Evolutionary conservation across 2,113 vertebrate species (phyloP).

Genomic region (Dipodomys ordii): DNA sequence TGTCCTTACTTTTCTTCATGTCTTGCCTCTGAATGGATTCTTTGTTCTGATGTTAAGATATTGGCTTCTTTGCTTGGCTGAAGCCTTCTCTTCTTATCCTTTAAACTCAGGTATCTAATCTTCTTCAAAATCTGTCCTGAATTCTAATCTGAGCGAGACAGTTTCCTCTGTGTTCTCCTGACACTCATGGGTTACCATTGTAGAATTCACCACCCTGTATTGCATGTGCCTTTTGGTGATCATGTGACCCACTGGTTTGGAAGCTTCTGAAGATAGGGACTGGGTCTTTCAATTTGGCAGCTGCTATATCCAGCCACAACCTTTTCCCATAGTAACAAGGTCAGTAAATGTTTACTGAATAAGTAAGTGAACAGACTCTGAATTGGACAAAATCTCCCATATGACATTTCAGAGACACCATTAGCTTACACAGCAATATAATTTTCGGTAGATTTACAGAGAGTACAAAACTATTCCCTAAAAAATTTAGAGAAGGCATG

Average conservation of each 20-base stretch:
- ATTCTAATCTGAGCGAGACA: no score
- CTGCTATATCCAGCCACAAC: background rate
- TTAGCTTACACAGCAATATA: background rate
- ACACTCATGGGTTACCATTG: background rate
- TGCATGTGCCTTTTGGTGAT: background rate
- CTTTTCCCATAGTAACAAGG: background rate
- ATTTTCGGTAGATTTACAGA: background rate
- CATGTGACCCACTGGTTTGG: background rate
- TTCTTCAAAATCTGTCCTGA: background rate
- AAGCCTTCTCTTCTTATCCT: background rate
- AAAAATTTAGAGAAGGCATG: background rate
- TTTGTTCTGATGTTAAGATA: background rate
- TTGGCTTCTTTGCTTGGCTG: background rate
- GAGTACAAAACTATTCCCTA: background rate
- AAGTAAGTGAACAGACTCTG: background rate
- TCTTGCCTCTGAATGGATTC: background rate
- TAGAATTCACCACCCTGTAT: fast-evolving
- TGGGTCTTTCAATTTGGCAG: background rate
- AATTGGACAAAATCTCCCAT: background rate
- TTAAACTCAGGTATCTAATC: background rate
- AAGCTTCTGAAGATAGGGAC: background rate
- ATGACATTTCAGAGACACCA: background rate
- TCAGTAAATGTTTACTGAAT: background rate
- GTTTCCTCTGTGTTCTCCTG: background rate
- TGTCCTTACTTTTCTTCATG: background rate